A percentile compares a stretch with the other conserved stretches of the same genome.
phyloP scores from a whole-genome alignment of 2,797 vertebrate species.

The Rachycentron canadum region DNA sequence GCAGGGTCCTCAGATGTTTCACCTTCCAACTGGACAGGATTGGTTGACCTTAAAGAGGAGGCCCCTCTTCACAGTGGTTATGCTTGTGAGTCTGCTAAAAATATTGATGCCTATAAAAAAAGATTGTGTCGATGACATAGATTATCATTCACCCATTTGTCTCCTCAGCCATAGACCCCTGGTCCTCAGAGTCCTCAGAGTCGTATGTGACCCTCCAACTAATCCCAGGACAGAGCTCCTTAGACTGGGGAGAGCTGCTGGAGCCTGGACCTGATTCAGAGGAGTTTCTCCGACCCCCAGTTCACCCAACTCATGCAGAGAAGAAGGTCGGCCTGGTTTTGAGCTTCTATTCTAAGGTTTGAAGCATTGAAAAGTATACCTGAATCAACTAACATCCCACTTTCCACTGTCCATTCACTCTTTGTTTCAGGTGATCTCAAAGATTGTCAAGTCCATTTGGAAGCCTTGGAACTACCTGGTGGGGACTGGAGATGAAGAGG shows the following conservation, averaged over 20 bases:
- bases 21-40: conserved; percentile 82
- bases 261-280: conserved; percentile 73
- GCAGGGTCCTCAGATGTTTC: conserved; percentile 45
- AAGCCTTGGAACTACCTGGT: conserved; percentile 85
- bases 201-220: conserved; percentile 76
- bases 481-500: conserved; percentile 61
- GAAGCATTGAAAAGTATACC: background rate
- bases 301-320: conserved; percentile 65
- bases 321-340: conserved; percentile 71
- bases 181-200: conserved; percentile 74
- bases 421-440: conserved; percentile 74
- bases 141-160: conserved; percentile 6
- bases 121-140: background rate
- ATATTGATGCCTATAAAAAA: conserved; percentile 11
- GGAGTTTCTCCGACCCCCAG: conserved; percentile 70
- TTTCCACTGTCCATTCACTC: background rate
- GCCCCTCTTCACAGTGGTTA: conserved; percentile 30
- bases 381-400: no score
- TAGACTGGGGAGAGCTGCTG: conserved; percentile 80
- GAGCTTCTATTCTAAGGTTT: background rate
- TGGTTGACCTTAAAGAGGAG: conserved; percentile 81
- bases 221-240: conserved; percentile 70
- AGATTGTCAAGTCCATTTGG: conserved; percentile 83
- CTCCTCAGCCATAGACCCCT: conserved; percentile 71
- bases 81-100: conserved; percentile 61